Conservation (phyloP, 1,140 invertebrate genomes). For the Chrysomallon squamiferum region DNA sequence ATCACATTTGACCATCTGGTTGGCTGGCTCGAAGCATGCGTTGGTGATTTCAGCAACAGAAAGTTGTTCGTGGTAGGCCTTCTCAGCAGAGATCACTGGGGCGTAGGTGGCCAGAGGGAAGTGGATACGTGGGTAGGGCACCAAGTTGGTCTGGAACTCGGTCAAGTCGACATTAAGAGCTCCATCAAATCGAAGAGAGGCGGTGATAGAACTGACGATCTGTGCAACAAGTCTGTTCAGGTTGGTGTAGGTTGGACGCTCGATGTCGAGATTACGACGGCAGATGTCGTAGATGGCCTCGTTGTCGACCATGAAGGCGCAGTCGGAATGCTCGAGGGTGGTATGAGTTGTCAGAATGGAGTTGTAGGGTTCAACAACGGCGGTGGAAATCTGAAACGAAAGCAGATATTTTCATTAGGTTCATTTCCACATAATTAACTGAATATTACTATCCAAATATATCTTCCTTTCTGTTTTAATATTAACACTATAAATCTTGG, state of each 20-base stretch:
- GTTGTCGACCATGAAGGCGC: conserved; percentile 82
- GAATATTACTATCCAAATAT: too few species aligned
- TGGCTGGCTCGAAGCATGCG: conserved; percentile 83
- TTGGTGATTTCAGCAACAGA: conserved; percentile 74
- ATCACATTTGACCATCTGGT: conserved; percentile 93
- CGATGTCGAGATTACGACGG: conserved; percentile 72
- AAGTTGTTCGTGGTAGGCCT: conserved; percentile 56
- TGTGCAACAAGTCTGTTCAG: conserved; percentile 79
- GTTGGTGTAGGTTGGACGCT: conserved; percentile 80
- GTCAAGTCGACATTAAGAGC: conserved; percentile 81
- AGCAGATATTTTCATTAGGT: too few species aligned
- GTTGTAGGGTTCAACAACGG: conserved; percentile 62
- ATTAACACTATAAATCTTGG: too few species aligned
- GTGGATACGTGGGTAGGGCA: conserved; percentile 54
- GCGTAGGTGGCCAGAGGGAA: conserved; percentile 45
- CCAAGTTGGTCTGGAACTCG: conserved; percentile 73
- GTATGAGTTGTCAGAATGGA: conserved; percentile 64
- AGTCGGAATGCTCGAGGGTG: conserved; percentile 79
- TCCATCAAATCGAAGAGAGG: conserved; percentile 77
- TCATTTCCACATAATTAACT: too few species aligned
- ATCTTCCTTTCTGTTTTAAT: too few species aligned
- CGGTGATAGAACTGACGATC: conserved; percentile 71
- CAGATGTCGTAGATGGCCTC: conserved; percentile 93
- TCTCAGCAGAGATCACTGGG: conserved; percentile 50
- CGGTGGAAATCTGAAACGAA: background rate